These are phyloP conservation scores for Champsocephalus esox DNA, from an alignment of 2,797 vertebrate genomes.

Conservation along the genomic window DNA sequence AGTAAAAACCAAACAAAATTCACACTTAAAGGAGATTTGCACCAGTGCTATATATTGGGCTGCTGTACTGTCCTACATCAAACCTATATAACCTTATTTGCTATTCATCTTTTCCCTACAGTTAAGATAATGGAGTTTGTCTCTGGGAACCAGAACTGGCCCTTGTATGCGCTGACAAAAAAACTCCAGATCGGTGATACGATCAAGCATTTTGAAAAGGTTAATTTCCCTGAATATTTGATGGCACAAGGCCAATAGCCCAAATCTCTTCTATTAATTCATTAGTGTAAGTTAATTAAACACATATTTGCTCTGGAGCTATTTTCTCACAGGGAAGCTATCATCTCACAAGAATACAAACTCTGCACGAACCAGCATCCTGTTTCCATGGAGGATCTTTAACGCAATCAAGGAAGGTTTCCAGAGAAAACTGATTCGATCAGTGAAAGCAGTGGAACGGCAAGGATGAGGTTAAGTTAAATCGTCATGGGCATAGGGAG, in stretches of 20 bases:
- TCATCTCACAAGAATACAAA: constrained; percentile 9
- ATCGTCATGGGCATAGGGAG: background rate
- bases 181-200: constrained; percentile 2
- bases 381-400: constrained; percentile 15
- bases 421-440: constrained; percentile 22
- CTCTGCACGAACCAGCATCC: background rate
- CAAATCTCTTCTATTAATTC: background rate
- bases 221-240: constrained; percentile 21
- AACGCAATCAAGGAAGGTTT: constrained; percentile 31
- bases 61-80: background rate
- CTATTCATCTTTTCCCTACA: background rate
- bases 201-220: constrained; percentile 1
- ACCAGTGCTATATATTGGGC: background rate
- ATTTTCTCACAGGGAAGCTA: constrained; percentile 15
- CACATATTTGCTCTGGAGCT: constrained; percentile 33
- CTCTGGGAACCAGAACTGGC: background rate
- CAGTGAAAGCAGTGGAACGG: background rate
- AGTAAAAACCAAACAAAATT: too few species aligned
- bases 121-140: background rate
- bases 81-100: background rate
- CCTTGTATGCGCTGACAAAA: constrained; percentile 2
- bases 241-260: background rate
- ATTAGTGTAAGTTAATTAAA: constrained; percentile 38
- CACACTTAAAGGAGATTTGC: background rate
- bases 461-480: background rate